These are phyloP conservation scores for Cataglyphis rosenhaueri DNA, from an alignment of 2,888 invertebrate genomes.

Conservation along the genomic window DNA sequence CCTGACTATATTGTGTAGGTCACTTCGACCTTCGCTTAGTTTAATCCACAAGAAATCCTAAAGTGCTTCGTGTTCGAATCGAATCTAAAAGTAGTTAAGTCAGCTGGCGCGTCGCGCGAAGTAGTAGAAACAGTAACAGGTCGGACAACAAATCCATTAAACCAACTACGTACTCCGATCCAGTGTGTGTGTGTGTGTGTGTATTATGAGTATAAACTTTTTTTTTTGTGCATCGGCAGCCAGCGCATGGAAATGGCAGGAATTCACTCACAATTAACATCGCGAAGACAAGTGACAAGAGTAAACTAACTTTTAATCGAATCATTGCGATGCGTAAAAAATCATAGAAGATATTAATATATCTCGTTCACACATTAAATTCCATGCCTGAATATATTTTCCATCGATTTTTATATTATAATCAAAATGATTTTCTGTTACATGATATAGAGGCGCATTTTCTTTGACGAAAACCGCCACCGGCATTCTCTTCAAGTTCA, in stretches of 20 bases:
- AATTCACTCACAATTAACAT: background rate
- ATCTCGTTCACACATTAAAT: background rate
- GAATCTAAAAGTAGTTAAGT: slow-evolving; percentile 51
- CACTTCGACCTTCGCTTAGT: slow-evolving; percentile 22
- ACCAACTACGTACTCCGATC: slow-evolving; percentile 14
- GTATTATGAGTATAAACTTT: background rate
- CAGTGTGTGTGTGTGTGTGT: background rate
- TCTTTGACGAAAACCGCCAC: slow-evolving; percentile 95
- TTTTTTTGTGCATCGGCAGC: slow-evolving; percentile 25
- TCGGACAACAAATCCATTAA: slow-evolving; percentile 49
- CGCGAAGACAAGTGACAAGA: background rate
- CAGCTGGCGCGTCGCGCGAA: slow-evolving; percentile 29
- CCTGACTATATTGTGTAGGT: background rate
- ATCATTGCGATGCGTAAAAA: background rate
- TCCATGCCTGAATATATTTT: background rate
- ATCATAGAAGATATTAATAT: background rate
- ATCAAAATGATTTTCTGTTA: slow-evolving; percentile 13
- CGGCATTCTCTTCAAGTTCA: slow-evolving; percentile 95
- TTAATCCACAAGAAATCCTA: slow-evolving; percentile 43
- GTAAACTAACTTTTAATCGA: background rate
- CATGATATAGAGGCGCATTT: slow-evolving; percentile 90
- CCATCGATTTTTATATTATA: background rate
- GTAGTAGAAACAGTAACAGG: slow-evolving; percentile 46
- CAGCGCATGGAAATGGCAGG: background rate
- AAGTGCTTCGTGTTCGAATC: slow-evolving; percentile 29